Conservation (phyloP, 2,797 vertebrate species). For the Cyclopterus lumpus region DNA sequence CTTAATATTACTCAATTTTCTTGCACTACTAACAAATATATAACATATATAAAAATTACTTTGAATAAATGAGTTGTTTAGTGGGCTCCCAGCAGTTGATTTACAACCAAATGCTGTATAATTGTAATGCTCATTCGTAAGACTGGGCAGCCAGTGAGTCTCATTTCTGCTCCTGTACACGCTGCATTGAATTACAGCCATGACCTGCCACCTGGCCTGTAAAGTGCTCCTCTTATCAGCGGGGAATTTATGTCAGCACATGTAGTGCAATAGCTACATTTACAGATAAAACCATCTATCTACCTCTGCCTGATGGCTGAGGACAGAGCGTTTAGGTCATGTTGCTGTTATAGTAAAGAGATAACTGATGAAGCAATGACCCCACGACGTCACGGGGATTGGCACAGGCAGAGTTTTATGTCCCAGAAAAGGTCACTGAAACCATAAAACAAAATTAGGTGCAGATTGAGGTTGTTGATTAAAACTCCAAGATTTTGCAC, state of each 20-base stretch:
- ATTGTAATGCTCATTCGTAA: constrained; percentile 31
- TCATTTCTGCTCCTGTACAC: constrained; percentile 29
- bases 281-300: constrained; percentile 77
- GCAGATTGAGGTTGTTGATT: constrained; percentile 61
- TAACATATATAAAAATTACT: not conserved
- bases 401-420: constrained; percentile 71
- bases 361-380: constrained; percentile 77
- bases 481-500: constrained; percentile 55
- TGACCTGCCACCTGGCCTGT: constrained; percentile 52
- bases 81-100: constrained; percentile 5
- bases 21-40: not conserved
- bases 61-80: constrained; percentile 3
- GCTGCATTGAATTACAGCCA: constrained; percentile 23
- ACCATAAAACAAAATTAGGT: constrained; percentile 69
- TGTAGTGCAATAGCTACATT: constrained; percentile 71
- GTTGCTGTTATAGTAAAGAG: constrained; percentile 63
- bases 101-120: constrained; percentile 9
- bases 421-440: constrained; percentile 70
- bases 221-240: constrained; percentile 74
- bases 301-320: constrained; percentile 67
- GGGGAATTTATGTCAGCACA: constrained; percentile 74
- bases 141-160: constrained; percentile 1
- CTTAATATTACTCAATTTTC: not conserved
- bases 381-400: constrained; percentile 61
- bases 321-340: constrained; percentile 71